A percentile compares a stretch with the other conserved stretches of the same genome.
Evolutionary conservation across 2,113 vertebrate species (phyloP).

Genomic region (Passer montanus): DNA sequence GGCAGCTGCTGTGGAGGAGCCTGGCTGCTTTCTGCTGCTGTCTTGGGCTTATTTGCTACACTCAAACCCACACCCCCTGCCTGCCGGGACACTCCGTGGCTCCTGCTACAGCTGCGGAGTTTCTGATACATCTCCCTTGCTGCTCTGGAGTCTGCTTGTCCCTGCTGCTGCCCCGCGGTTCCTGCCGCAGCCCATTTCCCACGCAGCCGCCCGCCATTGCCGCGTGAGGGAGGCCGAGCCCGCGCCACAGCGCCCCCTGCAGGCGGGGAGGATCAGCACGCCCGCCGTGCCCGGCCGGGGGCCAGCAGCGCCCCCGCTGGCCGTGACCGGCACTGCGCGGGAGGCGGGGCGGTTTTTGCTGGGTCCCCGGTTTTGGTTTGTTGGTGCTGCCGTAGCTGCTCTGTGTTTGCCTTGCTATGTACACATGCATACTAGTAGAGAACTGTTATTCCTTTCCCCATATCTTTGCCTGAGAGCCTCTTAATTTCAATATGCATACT

Average conservation of each 20-base stretch:
- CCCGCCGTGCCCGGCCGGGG: rapidly evolving
- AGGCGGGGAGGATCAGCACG: rapidly evolving
- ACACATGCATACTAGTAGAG: no score
- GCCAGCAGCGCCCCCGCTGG: neutral
- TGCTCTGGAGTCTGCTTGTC: rapidly evolving
- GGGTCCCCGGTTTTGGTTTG: no score
- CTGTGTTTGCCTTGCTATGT: neutral
- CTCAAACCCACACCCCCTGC: neutral
- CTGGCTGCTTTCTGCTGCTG: neutral
- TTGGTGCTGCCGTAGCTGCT: rapidly evolving
- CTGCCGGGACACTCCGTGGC: rapidly evolving
- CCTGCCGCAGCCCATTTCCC: rapidly evolving
- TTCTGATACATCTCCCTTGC: neutral
- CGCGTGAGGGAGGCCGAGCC: rapidly evolving
- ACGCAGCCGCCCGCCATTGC: rapidly evolving
- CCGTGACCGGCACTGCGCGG: rapidly evolving
- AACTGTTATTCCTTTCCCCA: neutral
- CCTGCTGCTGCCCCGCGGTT: rapidly evolving
- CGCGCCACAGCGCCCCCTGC: neutral
- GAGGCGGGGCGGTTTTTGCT: neutral
- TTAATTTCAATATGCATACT: no score
- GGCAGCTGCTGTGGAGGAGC: rapidly evolving
- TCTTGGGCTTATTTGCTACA: rapidly evolving
- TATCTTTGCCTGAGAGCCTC: neutral
- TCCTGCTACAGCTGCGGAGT: neutral